Percentiles rank a stretch among this genome's conserved stretches.
phyloP scores from a whole-genome alignment of 2,888 invertebrate species.

The Ferrisia virgata region DNA sequence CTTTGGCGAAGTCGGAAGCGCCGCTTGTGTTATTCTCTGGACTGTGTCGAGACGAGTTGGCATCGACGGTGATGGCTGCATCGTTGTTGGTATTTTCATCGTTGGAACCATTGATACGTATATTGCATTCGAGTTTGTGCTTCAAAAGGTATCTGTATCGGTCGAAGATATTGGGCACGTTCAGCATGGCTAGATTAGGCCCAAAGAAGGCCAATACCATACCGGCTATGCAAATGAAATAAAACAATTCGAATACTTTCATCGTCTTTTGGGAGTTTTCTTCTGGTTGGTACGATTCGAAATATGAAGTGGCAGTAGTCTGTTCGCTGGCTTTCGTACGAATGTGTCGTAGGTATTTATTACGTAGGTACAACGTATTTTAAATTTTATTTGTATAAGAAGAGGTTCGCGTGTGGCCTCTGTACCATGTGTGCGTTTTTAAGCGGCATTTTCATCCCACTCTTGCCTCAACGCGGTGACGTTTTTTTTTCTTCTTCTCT shows the following conservation, averaged over 20 bases:
- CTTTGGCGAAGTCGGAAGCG: not conserved
- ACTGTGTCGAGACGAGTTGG: not conserved
- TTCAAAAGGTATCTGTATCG: not conserved
- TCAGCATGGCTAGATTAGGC: not conserved
- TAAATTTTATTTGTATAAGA: not conserved
- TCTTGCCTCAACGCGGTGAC: no score
- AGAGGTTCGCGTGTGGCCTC: not conserved
- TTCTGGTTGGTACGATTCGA: no score
- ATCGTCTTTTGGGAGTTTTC: no score
- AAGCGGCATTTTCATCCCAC: no score
- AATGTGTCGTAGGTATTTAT: no score
- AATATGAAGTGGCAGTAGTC: no score
- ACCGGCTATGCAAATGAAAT: not conserved
- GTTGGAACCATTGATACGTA: not conserved
- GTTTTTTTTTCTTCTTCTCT: not conserved
- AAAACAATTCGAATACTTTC: not conserved
- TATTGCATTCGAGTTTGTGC: not conserved
- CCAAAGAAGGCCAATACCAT: not conserved
- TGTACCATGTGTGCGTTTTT: not conserved
- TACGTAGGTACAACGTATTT: no score
- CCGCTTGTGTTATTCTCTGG: no score
- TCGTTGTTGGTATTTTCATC: not conserved
- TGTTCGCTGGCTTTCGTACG: no score
- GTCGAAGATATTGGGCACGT: slow-evolving; percentile 16
- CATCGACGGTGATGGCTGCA: not conserved